Percentiles rank a stretch among this genome's conserved stretches.
phyloP scores from a whole-genome alignment of 2,797 vertebrate genomes.

The Ceryle rudis region DNA sequence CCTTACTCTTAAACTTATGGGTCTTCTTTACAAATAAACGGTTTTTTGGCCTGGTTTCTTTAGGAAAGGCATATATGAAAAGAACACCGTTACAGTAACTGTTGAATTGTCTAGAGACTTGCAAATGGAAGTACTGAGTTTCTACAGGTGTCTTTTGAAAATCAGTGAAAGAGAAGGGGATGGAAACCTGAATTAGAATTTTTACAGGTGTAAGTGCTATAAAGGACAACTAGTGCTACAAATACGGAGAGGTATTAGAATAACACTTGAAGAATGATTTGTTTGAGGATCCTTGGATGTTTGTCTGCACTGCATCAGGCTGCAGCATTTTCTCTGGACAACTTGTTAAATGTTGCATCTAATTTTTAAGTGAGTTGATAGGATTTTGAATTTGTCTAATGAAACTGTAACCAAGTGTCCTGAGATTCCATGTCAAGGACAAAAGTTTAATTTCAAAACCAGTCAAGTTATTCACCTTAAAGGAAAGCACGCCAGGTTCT shows the following conservation, averaged over 20 bases:
- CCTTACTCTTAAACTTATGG: neutral
- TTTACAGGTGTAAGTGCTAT: neutral
- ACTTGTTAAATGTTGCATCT: neutral
- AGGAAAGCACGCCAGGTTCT: neutral
- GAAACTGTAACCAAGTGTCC: neutral
- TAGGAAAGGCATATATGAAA: neutral
- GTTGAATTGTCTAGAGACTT: neutral
- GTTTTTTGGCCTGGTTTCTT: neutral
- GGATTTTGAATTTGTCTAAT: neutral
- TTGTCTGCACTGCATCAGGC: neutral
- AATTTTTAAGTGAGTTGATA: neutral
- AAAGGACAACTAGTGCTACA: neutral
- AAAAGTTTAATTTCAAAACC: constrained; percentile 6
- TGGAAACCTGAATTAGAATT: neutral
- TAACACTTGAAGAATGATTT: neutral
- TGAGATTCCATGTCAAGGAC: neutral
- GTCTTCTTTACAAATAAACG: neutral
- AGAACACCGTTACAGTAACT: neutral
- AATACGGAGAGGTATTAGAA: neutral
- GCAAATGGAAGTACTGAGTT: neutral
- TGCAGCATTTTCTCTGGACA: neutral
- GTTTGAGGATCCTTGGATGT: neutral
- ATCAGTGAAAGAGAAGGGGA: neutral
- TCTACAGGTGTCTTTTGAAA: neutral
- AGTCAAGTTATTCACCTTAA: neutral